phyloP scores from a whole-genome alignment of 2,888 invertebrate genomes.

The Noctua pronuba region DNA sequence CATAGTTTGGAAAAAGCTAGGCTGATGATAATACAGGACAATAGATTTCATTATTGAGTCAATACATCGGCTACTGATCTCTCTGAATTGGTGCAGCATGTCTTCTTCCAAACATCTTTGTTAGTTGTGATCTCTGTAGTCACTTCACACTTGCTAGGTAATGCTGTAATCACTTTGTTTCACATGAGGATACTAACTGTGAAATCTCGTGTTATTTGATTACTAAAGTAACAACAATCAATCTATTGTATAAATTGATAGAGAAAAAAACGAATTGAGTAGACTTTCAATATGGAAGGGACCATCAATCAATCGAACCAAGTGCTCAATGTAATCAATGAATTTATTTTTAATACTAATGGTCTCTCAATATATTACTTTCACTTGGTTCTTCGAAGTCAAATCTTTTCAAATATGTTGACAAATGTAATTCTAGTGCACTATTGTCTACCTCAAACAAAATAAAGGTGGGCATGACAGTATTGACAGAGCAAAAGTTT shows the following conservation, averaged over 20 bases:
- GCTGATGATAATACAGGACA: not conserved
- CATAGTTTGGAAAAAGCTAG: not conserved
- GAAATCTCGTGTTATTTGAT: not conserved
- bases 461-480: not conserved
- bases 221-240: not conserved
- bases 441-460: not conserved
- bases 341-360: not conserved
- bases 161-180: no score
- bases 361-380: not conserved
- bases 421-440: not conserved
- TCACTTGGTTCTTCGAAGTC: not conserved
- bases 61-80: not conserved
- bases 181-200: not conserved
- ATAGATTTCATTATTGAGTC: not conserved
- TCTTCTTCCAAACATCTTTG: not conserved
- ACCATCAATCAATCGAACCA: not conserved
- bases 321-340: not conserved
- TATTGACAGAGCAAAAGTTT: not conserved
- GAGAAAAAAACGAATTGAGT: not conserved
- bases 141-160: no score
- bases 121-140: not conserved
- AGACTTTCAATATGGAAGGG: not conserved
- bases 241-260: not conserved
- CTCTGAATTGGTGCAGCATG: not conserved
- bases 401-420: not conserved